Percentiles rank a stretch among this genome's conserved stretches.
Evolutionary conservation across 2,113 vertebrate species (phyloP).

Genomic region (Ifrita kowaldi): DNA sequence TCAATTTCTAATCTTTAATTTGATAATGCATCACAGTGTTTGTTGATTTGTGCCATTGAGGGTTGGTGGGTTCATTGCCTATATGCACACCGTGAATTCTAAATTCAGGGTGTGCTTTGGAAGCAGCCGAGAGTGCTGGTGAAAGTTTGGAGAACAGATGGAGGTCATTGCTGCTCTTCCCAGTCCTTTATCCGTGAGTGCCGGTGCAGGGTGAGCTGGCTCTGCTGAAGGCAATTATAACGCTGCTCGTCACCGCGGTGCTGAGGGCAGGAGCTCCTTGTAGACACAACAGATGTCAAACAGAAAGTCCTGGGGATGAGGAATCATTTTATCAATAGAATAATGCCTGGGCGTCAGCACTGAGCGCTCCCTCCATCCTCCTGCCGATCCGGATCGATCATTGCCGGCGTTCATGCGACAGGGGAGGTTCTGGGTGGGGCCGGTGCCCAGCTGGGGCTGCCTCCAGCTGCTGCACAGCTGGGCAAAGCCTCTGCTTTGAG

Average conservation of each 20-base stretch:
- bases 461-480: background rate
- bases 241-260: accelerated
- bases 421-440: background rate
- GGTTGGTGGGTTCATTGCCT: background rate
- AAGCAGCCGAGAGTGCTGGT: background rate
- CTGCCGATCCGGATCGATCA: accelerated
- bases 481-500: background rate
- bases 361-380: background rate
- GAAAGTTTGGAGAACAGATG: background rate
- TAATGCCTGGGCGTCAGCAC: background rate
- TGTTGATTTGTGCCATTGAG: background rate
- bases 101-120: background rate
- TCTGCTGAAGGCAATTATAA: background rate
- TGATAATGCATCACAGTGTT: background rate
- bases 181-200: accelerated
- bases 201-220: background rate
- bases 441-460: background rate
- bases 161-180: background rate
- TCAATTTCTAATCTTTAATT: conserved; percentile 52
- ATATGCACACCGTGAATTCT: background rate
- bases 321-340: background rate
- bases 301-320: background rate
- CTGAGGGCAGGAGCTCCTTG: background rate
- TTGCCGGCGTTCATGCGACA: accelerated
- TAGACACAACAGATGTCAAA: background rate